phyloP scores from a whole-genome alignment of 2,888 invertebrate genomes.

The Drosophila mayaguana region DNA sequence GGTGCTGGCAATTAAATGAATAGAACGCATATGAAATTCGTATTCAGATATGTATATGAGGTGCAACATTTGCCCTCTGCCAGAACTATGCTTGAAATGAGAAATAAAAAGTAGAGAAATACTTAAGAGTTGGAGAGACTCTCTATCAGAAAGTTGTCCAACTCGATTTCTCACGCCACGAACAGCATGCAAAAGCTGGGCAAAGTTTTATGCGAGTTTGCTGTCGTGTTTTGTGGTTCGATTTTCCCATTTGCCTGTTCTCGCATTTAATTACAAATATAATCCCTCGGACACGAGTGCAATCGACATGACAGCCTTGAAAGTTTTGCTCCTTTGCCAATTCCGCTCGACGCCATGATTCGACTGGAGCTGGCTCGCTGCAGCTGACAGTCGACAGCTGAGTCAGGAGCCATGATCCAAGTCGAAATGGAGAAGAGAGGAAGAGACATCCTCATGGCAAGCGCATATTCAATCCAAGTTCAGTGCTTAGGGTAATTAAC shows the following conservation, averaged over 20 bases:
- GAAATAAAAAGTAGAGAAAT: neutral
- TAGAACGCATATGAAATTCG: neutral
- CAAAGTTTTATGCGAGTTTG: conserved; percentile 22
- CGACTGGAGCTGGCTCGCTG: conserved; percentile 18
- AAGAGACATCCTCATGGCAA: neutral
- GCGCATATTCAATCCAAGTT: neutral
- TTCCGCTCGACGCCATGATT: conserved; percentile 19
- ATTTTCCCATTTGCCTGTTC: conserved; percentile 7
- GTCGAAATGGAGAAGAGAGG: conserved; percentile 8
- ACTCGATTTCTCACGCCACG: conserved; percentile 6
- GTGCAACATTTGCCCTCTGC: neutral
- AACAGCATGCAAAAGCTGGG: neutral
- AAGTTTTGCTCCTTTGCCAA: conserved; percentile 40
- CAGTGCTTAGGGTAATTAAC: too few species aligned
- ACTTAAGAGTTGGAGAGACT: neutral
- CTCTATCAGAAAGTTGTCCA: conserved; percentile 6
- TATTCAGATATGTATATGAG: neutral
- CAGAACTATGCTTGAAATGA: neutral
- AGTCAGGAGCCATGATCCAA: conserved; percentile 8
- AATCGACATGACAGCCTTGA: conserved; percentile 47
- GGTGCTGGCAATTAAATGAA: neutral
- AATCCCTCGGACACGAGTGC: conserved; percentile 25
- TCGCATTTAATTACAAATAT: conserved; percentile 49
- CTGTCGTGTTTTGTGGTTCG: conserved; percentile 14
- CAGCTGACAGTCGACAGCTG: conserved; percentile 35